Percentiles rank a stretch among this genome's conserved stretches.
phyloP scores from a whole-genome alignment of 2,113 vertebrate species.

The Dasypus novemcinctus region DNA sequence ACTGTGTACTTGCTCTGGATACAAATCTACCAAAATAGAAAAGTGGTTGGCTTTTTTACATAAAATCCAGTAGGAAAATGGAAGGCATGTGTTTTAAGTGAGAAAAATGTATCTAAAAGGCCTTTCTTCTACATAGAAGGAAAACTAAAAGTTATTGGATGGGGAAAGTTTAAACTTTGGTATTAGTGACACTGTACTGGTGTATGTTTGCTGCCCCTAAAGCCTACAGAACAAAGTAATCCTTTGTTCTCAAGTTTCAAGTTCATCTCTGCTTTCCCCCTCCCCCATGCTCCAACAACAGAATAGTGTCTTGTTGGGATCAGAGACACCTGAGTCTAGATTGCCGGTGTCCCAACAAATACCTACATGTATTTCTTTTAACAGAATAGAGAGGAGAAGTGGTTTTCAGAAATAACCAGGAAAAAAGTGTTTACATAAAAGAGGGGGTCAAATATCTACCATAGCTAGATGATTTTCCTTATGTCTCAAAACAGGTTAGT shows the following conservation, averaged over 20 bases:
- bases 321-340: neutral
- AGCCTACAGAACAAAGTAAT: neutral
- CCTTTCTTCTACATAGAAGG: neutral
- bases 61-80: neutral
- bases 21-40: slow-evolving; percentile 42
- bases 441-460: neutral
- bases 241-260: neutral
- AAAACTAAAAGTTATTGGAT: slow-evolving; percentile 5
- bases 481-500: neutral
- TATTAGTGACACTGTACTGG: neutral
- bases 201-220: neutral
- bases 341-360: neutral
- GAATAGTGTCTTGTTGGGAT: too few species aligned
- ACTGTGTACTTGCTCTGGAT: neutral
- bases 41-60: slow-evolving; percentile 25
- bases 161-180: neutral
- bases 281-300: neutral
- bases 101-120: neutral
- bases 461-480: neutral
- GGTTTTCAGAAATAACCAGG: neutral
- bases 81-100: neutral
- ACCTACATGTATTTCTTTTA: neutral
- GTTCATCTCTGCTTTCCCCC: neutral
- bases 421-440: neutral
- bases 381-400: neutral